Conservation (phyloP, 2,113 vertebrate species). For the Ictidomys tridecemlineatus region DNA sequence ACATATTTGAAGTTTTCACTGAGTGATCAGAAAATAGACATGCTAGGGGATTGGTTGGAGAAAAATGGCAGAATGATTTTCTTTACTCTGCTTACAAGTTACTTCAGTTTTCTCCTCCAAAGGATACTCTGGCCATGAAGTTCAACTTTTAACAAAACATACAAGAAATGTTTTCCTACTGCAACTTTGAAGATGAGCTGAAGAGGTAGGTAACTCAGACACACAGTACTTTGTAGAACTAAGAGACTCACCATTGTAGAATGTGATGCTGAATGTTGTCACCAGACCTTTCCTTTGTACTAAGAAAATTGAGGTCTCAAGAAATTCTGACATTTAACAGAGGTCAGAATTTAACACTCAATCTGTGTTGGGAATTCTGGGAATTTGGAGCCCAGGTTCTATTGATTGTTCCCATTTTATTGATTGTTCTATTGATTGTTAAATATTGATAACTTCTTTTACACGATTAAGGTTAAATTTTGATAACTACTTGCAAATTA, state of each 20-base stretch:
- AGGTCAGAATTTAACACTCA: no score
- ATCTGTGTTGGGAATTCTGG: no score
- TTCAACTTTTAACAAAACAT: constrained; percentile 3
- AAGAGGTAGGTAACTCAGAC: not conserved
- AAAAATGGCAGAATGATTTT: not conserved
- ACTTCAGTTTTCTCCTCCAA: constrained; percentile 13
- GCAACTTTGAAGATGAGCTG: not conserved
- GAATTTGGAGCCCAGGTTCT: no score
- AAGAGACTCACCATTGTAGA: not conserved
- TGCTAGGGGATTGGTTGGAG: not conserved
- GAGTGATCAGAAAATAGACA: not conserved
- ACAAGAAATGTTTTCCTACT: not conserved
- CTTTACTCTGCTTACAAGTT: not conserved
- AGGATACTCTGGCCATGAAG: not conserved
- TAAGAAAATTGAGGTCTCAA: not conserved
- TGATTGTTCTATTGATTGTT: no score
- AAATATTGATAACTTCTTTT: no score
- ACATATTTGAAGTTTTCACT: no score
- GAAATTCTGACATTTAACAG: not conserved
- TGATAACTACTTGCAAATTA: no score
- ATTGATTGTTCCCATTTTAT: no score
- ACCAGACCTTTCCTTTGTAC: not conserved
- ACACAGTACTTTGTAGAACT: not conserved
- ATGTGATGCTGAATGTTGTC: not conserved
- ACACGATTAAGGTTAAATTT: no score